Conservation (phyloP, 2,113 vertebrate genomes). For the Athene noctua region DNA sequence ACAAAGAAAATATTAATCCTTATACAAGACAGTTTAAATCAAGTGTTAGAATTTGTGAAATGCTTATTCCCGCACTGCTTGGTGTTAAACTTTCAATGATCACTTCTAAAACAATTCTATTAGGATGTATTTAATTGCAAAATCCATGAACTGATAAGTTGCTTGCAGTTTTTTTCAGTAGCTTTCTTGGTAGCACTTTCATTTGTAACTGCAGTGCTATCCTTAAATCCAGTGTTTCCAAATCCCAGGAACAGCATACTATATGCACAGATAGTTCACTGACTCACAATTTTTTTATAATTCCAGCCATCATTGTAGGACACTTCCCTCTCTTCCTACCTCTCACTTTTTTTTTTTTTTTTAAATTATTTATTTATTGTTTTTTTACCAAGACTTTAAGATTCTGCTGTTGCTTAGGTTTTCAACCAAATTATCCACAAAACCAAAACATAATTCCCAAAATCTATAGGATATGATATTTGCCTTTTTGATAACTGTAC, state of each 20-base stretch:
- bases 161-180: not conserved
- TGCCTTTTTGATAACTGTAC: not conserved
- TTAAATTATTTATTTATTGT: not conserved
- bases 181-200: not conserved
- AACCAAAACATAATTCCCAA: not conserved
- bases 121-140: not conserved
- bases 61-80: not conserved
- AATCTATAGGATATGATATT: not conserved
- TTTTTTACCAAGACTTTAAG: not conserved
- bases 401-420: not conserved
- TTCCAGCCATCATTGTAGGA: not conserved
- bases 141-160: not conserved
- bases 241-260: not conserved
- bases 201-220: not conserved
- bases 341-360: not conserved
- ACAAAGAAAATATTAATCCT: not conserved
- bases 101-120: conserved; percentile 8
- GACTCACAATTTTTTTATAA: not conserved
- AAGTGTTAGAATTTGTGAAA: not conserved
- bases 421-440: not conserved
- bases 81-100: not conserved
- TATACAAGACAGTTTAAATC: not conserved
- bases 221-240: not conserved
- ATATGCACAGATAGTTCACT: not conserved
- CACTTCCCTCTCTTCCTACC: not conserved